Evolutionary conservation across 2,888 invertebrate genomes (phyloP).

Genomic region (Neoscelio sp.): DNA sequence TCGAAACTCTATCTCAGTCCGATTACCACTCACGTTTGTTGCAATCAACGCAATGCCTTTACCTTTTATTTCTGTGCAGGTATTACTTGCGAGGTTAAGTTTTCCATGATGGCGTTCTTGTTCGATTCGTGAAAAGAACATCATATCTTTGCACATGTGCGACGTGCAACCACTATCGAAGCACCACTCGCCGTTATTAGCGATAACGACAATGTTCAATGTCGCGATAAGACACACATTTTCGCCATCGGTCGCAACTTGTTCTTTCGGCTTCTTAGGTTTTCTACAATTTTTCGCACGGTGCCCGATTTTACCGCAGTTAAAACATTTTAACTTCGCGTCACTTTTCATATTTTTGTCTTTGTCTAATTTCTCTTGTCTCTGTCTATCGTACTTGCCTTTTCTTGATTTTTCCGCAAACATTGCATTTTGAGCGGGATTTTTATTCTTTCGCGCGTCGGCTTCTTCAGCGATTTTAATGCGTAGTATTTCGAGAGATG

Average conservation of each 20-base stretch:
- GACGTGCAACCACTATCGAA: conserved; percentile 43
- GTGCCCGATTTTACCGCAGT: conserved; percentile 7
- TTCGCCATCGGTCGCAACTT: conserved; percentile 1
- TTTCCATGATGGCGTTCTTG: conserved; percentile 10
- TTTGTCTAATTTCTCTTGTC: too few relatives aligned
- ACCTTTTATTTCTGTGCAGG: conserved; percentile 36
- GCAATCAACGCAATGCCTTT: conserved; percentile 35
- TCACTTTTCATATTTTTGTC: too few relatives aligned
- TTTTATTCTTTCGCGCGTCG: too few relatives aligned
- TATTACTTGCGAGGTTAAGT: conserved; percentile 45
- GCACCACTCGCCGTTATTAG: conserved; percentile 8
- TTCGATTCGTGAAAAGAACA: conserved; percentile 28
- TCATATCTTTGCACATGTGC: conserved; percentile 42
- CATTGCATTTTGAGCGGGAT: too few relatives aligned
- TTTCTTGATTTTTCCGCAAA: too few relatives aligned
- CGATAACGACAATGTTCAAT: too few relatives aligned
- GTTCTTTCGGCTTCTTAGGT: neutral
- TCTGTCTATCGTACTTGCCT: too few relatives aligned
- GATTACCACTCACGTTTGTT: too few relatives aligned
- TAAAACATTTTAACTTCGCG: too few relatives aligned
- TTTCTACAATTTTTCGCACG: neutral
- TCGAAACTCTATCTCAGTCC: neutral
- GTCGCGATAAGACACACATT: neutral
- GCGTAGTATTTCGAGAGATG: too few relatives aligned
- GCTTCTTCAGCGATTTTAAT: too few relatives aligned